These are phyloP conservation scores for Saxidomus purpurata DNA, from an alignment of 1,140 invertebrate species.

Conservation along the genomic window DNA sequence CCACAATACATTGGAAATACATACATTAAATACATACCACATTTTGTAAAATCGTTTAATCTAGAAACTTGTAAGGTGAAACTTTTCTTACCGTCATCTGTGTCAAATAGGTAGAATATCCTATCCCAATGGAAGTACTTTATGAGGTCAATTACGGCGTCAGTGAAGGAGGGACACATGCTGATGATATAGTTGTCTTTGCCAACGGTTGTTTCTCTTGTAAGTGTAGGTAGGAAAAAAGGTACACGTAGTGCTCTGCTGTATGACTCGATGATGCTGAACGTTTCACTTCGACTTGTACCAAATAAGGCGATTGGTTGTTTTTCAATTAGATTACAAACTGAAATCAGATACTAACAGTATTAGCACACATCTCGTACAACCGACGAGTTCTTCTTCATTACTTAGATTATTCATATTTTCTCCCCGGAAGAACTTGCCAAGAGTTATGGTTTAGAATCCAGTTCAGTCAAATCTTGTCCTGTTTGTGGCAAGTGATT, in stretches of 20 bases:
- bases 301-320: conserved; percentile 97
- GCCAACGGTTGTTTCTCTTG: conserved; percentile 25
- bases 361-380: too few relatives aligned
- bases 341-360: conserved; percentile 89
- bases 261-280: conserved; percentile 90
- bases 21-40: too few relatives aligned
- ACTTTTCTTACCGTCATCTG: conserved; percentile 98
- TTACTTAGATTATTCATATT: too few relatives aligned
- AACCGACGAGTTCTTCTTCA: too few relatives aligned
- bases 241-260: conserved; percentile 91
- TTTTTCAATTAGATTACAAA: conserved; percentile 95
- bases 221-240: conserved; percentile 90
- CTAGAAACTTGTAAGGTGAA: too few relatives aligned
- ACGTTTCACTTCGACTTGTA: conserved; percentile 95
- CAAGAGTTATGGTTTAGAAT: too few relatives aligned
- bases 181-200: conserved; percentile 86
- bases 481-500: too few relatives aligned
- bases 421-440: too few relatives aligned
- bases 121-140: conserved; percentile 96
- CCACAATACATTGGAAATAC: too few relatives aligned
- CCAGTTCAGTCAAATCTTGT: too few relatives aligned
- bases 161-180: conserved; percentile 97
- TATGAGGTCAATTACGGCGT: conserved; percentile 96
- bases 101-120: conserved; percentile 98
- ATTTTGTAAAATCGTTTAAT: too few relatives aligned